Percentiles rank a stretch among this genome's conserved stretches.
phyloP scores from a whole-genome alignment of 2,113 vertebrate genomes.

The Protomyctophum bolini region DNA sequence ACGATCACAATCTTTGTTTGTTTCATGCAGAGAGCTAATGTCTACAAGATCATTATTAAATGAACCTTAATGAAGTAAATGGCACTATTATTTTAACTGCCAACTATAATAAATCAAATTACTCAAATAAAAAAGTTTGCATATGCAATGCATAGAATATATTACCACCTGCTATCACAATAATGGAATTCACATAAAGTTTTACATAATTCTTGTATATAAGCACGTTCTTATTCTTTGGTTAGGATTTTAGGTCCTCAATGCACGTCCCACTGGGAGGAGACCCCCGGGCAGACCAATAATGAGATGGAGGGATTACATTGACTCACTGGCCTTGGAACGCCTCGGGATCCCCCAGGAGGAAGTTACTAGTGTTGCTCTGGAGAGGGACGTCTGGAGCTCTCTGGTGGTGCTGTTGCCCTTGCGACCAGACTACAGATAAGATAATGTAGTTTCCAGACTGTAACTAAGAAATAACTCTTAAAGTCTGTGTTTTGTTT shows the following conservation, averaged over 20 bases:
- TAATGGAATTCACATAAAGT: background rate
- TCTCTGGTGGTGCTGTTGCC: no score
- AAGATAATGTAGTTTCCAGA: background rate
- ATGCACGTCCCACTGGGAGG: no score
- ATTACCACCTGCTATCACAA: background rate
- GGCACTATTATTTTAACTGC: background rate
- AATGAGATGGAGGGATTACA: no score
- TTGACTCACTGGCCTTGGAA: no score
- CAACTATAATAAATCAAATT: slow-evolving; percentile 10
- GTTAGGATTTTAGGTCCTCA: background rate
- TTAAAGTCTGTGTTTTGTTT: slow-evolving; percentile 48
- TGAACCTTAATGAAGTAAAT: no score
- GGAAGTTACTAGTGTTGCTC: no score
- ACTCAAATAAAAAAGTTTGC: slow-evolving; percentile 1
- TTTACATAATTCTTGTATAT: no score
- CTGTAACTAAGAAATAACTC: slow-evolving; percentile 33
- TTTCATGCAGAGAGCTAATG: background rate
- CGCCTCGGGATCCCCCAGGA: no score
- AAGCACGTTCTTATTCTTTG: background rate
- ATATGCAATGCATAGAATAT: background rate
- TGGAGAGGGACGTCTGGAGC: no score
- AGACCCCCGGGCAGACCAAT: no score
- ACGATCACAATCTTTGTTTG: background rate
- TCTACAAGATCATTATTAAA: no score
- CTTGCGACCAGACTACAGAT: no score